Base-by-base conservation (phyloP, 2,113 vertebrate species). In the Nothoprocta perdicaria region DNA sequence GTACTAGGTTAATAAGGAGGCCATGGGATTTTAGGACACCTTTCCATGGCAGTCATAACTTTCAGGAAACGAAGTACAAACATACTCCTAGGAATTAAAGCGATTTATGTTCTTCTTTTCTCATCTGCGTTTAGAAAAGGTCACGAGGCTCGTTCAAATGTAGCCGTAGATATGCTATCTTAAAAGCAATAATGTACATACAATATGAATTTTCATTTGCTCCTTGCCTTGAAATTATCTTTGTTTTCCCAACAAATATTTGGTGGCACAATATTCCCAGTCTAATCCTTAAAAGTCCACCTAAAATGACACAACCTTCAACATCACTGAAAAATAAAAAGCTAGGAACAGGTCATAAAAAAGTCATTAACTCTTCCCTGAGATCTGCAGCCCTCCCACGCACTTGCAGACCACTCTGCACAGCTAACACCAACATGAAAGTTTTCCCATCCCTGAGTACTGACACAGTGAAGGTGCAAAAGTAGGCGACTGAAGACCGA, bases 1-100 rank as follows among this genome's bases (percentile, higher is more conserved):
- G 97, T 98, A 97, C 96, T 94, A 95, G 97, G 94, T 97, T 96
- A 97, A 97, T 96, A 96, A 97, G 95, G 96, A 95, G 92, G 97
- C 91, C 73, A 88, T 89, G 78, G 90, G 84, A 94, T 95, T 96
- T 97, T 92, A 89, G 90, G 80, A 95, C 6, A 93, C 66, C 88
- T 89, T 96, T 96, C 66, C 60, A 31, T 57, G 29, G 0, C 14
- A n/a, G 95, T 91, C 87, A 86, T 65, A 94, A 91, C 63, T 88
- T 90, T 50, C 76, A 88, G 88, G 90, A 94, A 93, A 63, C 92
- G 92, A 84, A 89, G 87, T 22, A 3, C 72, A 88, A 93, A 92
- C 50, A 86, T 41, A 84, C 4, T 90, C 45, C 7, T 21, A 57
- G 71, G 66, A 94, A 94, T 85, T 92, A 93, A 33, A 90, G 63